Base-by-base conservation (phyloP, 2,888 invertebrate genomes). In the Aromia moschata region DNA sequence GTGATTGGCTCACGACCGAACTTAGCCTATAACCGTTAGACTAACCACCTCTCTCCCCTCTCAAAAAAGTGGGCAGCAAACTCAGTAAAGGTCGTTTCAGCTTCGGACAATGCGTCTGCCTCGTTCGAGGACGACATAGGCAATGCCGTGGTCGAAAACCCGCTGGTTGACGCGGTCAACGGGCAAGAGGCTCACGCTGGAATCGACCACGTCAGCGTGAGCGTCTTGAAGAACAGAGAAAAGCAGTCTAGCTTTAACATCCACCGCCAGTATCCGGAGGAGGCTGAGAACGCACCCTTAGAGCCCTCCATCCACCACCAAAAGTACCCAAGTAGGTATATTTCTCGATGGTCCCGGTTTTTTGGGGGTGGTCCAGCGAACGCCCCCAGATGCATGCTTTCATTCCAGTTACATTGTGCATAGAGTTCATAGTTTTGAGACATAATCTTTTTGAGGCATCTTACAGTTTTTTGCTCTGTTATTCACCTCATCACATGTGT, bases 31-130 rank as follows among this genome's bases (percentile, higher is more conserved):
- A 52, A 52, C 57, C 46, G 57, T 60, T 54, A 53, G 38, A 54
- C 16, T 58, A 53, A 58, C 59, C 49, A 9, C 45, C 49, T 41
- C 25, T 15, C 44, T n/a, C n/a, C n/a, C n/a, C n/a, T n/a, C n/a
- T n/a, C n/a, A n/a, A n/a, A n/a, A n/a, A n/a, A 46, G 65, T 71
- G 71, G 73, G 73, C 75, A 77, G 78, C 79, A 83, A n/a, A 84
- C 84, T 80, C 83, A 85, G 84, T 85, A 81, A 84, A 84, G 82
- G 84, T 84, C 81, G 83, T 86, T 80, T 84, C 85, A 76, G 83
- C 85, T 76, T 81, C 83, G 72, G 84, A 84, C 79, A 84, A 85
- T 79, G 69, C 79, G 73, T 83, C 84, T 73, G 81, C 83, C 77
- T 82, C 83, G 73, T 82, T 83, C 76, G 83, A 84, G 78, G 81